These are phyloP conservation scores for Oxyruncus cristatus DNA, from an alignment of 2,113 vertebrate species.

Conservation along the genomic window DNA sequence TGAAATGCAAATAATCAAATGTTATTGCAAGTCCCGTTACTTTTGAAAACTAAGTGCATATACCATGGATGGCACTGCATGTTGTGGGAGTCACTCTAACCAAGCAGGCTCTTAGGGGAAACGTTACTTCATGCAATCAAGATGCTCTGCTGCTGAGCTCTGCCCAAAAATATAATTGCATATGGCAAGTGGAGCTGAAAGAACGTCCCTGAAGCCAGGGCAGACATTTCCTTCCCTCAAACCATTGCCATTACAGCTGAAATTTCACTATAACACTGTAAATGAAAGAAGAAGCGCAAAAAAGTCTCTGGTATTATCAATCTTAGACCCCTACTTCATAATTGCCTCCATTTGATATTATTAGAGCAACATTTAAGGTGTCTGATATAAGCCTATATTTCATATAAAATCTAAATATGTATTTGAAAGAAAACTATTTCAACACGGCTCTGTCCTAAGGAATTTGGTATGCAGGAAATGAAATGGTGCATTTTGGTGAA, in stretches of 20 bases:
- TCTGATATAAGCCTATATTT: not conserved
- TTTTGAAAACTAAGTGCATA: not conserved
- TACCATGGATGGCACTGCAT: not conserved
- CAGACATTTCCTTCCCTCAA: not conserved
- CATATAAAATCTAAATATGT: not conserved
- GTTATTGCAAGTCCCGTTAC: not conserved
- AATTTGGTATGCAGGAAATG: not conserved
- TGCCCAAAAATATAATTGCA: not conserved
- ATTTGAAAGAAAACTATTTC: not conserved
- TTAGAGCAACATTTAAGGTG: rapidly evolving
- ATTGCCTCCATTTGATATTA: not conserved
- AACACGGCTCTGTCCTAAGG: not conserved
- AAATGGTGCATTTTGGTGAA: not conserved
- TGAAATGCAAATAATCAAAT: conserved; percentile 16
- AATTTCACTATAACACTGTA: not conserved
- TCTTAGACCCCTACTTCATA: not conserved
- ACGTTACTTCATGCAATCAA: not conserved
- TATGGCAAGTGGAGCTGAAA: not conserved
- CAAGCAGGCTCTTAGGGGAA: not conserved
- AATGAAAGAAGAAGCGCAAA: rapidly evolving
- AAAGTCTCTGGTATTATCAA: not conserved
- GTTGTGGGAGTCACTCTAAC: not conserved
- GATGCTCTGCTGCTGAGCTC: not conserved
- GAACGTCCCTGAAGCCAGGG: not conserved
- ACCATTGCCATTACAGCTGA: not conserved